Evolutionary conservation across 2,797 vertebrate species (phyloP), one percentile per base, ranked within the genome.

Genomic region (Lateolabrax maculatus): DNA sequence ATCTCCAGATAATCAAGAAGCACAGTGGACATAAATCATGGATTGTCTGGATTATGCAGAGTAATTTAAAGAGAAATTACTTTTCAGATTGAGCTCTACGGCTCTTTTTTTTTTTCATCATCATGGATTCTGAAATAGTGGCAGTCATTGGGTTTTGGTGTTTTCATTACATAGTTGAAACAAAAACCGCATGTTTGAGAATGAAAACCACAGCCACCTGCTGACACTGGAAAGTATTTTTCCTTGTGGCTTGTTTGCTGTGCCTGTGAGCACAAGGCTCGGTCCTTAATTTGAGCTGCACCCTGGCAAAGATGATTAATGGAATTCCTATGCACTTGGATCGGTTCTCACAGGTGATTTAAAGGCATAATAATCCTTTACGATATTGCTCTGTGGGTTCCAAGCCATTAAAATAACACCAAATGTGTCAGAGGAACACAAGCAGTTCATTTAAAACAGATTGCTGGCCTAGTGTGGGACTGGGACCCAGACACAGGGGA

Each of bases 391-490:
- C 89, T 93, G 92, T 90, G 93, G 91, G 93, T 94, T 95, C 90
- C 87, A 90, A 92, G 82, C 93, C 93, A 96, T 96, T 96, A 95
- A 95, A 95, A 94, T 86, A 93, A 89, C 90, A 94, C 84, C 80
- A 87, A 86, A 90, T 83, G 87, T 93, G 92, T 90, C 91, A 87
- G 85, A 91, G 90, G 92, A 95, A 93, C 95, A 95, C 90, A 95
- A 95, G 94, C 93, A 93, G 92, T 95, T 95, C 92, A 95, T 95
- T 96, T 95, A 94, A 95, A 94, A 94, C 87, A 92, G 92, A 95
- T 94, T 95, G 94, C 92, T 75, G 85, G 87, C 75, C 77, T n/a
- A 79, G 84, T 44, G 21, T 13, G 34, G 79, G 72, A 82, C 75
- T 65, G 79, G 66, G 79, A 75, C 83, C 58, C 39, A 75, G 77